A percentile compares a stretch with the other conserved stretches of the same genome.
phyloP scores from a whole-genome alignment of 2,113 vertebrate species.

The Synchiropus splendidus region DNA sequence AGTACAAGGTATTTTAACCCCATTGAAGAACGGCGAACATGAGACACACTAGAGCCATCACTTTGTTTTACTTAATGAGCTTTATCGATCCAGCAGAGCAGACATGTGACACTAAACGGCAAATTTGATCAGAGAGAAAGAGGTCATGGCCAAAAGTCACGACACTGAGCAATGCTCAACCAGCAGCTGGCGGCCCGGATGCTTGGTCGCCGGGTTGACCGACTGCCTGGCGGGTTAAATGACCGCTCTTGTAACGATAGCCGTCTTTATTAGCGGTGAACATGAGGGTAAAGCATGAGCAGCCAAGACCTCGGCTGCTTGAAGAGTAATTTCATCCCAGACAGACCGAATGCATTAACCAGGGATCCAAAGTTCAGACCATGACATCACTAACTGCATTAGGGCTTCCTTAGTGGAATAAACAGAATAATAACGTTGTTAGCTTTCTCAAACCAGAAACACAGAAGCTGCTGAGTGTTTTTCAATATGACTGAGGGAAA shows the following conservation, averaged over 20 bases:
- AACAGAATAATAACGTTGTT: neutral
- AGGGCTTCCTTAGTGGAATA: slow-evolving; percentile 13
- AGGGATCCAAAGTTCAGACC: neutral
- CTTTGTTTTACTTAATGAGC: slow-evolving; percentile 27
- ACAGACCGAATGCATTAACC: too few species aligned
- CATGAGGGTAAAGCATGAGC: too few species aligned
- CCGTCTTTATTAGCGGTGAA: too few species aligned
- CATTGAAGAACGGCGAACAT: too few species aligned
- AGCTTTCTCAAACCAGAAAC: slow-evolving; percentile 5
- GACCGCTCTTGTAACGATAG: too few species aligned
- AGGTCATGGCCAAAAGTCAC: slow-evolving; percentile 12
- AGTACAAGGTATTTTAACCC: too few species aligned
- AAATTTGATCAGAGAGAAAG: slow-evolving; percentile 24
- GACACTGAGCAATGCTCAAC: neutral
- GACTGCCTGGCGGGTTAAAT: too few species aligned
- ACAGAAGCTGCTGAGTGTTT: too few species aligned
- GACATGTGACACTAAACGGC: slow-evolving; percentile 37
- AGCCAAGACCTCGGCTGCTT: too few species aligned
- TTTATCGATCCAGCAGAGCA: slow-evolving; percentile 8
- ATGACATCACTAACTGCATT: slow-evolving; percentile 22
- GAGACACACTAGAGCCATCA: too few species aligned
- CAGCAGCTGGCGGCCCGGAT: slow-evolving; percentile 3
- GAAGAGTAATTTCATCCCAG: too few species aligned
- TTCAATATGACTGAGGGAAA: too few species aligned
- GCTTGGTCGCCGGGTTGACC: neutral